Percentiles rank a stretch among this genome's conserved stretches.
phyloP scores from a whole-genome alignment of 2,888 invertebrate species.

The Sarcophaga variegata region DNA sequence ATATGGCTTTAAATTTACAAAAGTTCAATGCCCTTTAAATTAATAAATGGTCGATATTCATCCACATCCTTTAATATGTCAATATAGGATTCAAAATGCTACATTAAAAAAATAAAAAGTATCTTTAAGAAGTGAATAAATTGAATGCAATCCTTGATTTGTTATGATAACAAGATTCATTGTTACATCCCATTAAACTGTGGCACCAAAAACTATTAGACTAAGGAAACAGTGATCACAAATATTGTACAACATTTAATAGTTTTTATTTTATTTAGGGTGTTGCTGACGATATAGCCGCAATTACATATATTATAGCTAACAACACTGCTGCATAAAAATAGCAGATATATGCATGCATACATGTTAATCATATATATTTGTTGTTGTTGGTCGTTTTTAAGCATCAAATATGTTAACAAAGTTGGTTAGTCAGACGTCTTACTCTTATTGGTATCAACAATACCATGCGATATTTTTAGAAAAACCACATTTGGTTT shows the following conservation, averaged over 20 bases:
- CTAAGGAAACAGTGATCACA: no score
- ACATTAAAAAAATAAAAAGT: no score
- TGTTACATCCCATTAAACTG: no score
- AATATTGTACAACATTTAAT: not conserved
- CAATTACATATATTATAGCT: not conserved
- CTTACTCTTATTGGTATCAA: conserved; percentile 7
- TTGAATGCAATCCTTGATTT: no score
- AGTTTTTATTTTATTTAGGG: not conserved
- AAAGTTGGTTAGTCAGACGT: conserved; percentile 27
- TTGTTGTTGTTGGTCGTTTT: not conserved
- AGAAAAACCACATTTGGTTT: conserved; percentile 72
- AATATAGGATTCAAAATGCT: no score
- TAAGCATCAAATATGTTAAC: conserved; percentile 23
- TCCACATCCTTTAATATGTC: no score
- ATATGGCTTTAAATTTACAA: no score
- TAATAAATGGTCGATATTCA: no score
- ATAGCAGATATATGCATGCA: not conserved
- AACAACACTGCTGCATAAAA: conserved; percentile 4
- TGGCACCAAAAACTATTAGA: no score
- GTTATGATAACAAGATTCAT: no score
- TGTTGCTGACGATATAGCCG: not conserved
- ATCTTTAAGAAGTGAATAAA: no score
- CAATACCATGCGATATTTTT: conserved; percentile 70
- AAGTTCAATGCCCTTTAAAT: no score
- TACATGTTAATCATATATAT: not conserved